phyloP scores from a whole-genome alignment of 2,888 invertebrate genomes.

The Micoletzkya japonica region DNA sequence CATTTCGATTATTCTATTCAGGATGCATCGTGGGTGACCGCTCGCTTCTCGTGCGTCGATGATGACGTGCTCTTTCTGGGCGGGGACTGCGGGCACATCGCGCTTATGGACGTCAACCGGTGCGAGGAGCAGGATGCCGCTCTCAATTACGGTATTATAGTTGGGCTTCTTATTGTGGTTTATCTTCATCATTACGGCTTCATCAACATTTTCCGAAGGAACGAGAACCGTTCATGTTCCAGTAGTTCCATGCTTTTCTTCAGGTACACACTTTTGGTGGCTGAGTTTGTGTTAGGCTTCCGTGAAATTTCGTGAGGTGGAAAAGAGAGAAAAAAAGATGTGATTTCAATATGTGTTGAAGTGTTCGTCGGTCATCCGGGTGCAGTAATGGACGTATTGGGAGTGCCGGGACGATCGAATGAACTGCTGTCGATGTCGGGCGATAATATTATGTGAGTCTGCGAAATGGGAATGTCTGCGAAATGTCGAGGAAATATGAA shows the following conservation, averaged over 20 bases:
- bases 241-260: too few relatives aligned
- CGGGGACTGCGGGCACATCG: constrained; percentile 8
- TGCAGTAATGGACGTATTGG: constrained; percentile 9
- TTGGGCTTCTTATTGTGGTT: too few relatives aligned
- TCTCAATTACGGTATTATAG: not conserved
- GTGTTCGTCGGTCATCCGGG: constrained; percentile 8
- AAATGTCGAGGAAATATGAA: too few relatives aligned
- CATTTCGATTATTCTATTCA: not conserved
- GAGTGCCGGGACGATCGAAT: not conserved
- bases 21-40: constrained; percentile 12
- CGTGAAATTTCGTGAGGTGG: not conserved
- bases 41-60: not conserved
- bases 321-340: not conserved
- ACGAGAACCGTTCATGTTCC: too few relatives aligned
- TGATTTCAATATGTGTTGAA: not conserved
- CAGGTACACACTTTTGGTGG: too few relatives aligned
- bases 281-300: not conserved
- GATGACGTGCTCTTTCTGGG: constrained; percentile 21
- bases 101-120: not conserved
- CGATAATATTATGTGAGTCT: not conserved
- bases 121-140: not conserved
- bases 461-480: too few relatives aligned
- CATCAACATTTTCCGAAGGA: too few relatives aligned
- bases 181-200: too few relatives aligned
- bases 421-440: constrained; percentile 16